phyloP scores from a whole-genome alignment of 2,888 invertebrate genomes.

The Tortricodes alternella region DNA sequence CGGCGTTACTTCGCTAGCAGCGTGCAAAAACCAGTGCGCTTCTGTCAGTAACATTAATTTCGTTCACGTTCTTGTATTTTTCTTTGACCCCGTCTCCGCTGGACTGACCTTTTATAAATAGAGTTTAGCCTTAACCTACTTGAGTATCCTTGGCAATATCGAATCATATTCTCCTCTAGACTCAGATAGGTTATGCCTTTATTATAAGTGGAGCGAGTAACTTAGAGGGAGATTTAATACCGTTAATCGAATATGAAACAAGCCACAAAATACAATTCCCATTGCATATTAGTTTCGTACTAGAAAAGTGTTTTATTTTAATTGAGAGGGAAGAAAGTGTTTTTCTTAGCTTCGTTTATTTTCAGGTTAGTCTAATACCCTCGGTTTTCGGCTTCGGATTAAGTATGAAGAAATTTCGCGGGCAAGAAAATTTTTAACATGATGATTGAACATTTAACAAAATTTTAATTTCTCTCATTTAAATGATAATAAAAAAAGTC shows the following conservation, averaged over 20 bases:
- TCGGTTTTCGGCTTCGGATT: too few relatives aligned
- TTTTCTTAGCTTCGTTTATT: too few relatives aligned
- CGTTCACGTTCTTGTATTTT: constrained; percentile 24
- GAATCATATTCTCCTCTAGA: constrained; percentile 18
- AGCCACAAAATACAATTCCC: background rate
- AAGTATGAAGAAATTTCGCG: too few relatives aligned
- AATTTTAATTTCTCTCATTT: too few relatives aligned
- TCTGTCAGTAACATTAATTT: constrained; percentile 21
- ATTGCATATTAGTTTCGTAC: background rate
- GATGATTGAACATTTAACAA: too few relatives aligned
- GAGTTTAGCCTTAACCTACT: constrained; percentile 23
- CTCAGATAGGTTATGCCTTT: constrained; percentile 4
- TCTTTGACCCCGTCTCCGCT: constrained; percentile 20
- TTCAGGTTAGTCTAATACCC: too few relatives aligned
- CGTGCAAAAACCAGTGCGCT: background rate
- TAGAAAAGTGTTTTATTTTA: background rate
- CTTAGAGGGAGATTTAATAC: constrained; percentile 8
- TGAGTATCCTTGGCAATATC: constrained; percentile 24
- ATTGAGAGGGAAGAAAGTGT: background rate
- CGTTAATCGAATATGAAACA: background rate
- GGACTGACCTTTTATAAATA: constrained; percentile 26
- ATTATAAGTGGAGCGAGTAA: background rate
- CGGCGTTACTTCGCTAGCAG: background rate
- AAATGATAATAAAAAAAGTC: too few relatives aligned
- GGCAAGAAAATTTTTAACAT: too few relatives aligned